Evolutionary conservation across 2,888 invertebrate genomes (phyloP).

Genomic region (Ormia ochracea): DNA sequence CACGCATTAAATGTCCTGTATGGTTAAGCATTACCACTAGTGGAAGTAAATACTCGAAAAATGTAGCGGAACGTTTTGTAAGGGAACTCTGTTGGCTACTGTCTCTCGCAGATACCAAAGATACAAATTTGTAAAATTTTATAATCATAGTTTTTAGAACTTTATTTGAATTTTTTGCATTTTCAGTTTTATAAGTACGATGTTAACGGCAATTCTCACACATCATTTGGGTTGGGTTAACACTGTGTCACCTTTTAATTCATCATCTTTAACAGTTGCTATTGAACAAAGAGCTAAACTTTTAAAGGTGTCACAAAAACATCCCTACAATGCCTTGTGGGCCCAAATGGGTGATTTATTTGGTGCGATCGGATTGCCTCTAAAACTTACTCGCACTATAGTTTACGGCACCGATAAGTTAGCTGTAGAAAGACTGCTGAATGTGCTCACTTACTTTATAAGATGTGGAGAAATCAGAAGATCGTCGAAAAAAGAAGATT

Average conservation of each 20-base stretch:
- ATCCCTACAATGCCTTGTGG: conserved; percentile 93
- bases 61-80: conserved; percentile 78
- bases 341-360: conserved; percentile 91
- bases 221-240: conserved; percentile 95
- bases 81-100: conserved; percentile 82
- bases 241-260: conserved; percentile 80
- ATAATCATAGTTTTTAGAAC: neutral
- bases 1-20: conserved; percentile 81
- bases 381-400: conserved; percentile 87
- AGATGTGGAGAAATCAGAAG: conserved; percentile 85
- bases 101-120: conserved; percentile 86
- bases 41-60: conserved; percentile 74
- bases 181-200: conserved; percentile 92
- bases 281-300: conserved; percentile 78
- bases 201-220: conserved; percentile 91
- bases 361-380: conserved; percentile 89
- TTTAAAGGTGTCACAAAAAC: conserved; percentile 80
- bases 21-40: conserved; percentile 81
- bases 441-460: conserved; percentile 90
- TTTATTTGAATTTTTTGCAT: conserved; percentile 60
- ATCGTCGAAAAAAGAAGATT: conserved; percentile 77
- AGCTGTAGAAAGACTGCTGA: conserved; percentile 84
- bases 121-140: conserved; percentile 87
- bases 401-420: conserved; percentile 83
- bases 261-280: conserved; percentile 70